phyloP scores from a whole-genome alignment of 2,797 vertebrate genomes.

The Pangasius larnaudii region DNA sequence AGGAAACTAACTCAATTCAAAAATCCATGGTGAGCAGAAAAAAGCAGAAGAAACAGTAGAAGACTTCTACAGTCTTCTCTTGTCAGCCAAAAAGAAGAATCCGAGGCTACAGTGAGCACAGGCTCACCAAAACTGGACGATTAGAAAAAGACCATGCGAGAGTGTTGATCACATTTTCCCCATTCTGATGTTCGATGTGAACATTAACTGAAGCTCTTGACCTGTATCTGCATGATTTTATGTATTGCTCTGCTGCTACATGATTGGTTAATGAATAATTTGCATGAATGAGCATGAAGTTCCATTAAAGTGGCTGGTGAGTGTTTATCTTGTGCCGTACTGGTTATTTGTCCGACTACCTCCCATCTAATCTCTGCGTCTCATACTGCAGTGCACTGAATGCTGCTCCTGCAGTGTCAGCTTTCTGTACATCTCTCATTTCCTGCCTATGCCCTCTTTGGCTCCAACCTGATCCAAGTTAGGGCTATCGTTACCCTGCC shows the following conservation, averaged over 20 bases:
- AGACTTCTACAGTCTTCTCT: background rate
- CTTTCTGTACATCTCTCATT: conserved; percentile 55
- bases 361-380: conserved; percentile 40
- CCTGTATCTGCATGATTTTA: background rate
- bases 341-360: conserved; percentile 22
- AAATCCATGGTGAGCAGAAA: background rate
- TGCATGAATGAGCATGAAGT: background rate
- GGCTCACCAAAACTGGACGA: background rate
- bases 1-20: background rate
- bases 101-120: background rate
- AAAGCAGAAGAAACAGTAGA: background rate
- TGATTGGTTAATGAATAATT: background rate
- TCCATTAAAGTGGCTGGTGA: background rate
- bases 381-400: conserved; percentile 30
- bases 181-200: background rate
- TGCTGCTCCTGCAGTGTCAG: conserved; percentile 52
- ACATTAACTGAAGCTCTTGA: background rate
- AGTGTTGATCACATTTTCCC: background rate
- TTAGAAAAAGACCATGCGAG: too few species aligned
- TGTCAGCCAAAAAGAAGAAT: background rate
- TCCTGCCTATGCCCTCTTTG: conserved; percentile 48
- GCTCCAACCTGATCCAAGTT: conserved; percentile 49
- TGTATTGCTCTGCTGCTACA: background rate
- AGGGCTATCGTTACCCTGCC: conserved; percentile 42
- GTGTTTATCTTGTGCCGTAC: background rate